phyloP scores from a whole-genome alignment of 2,113 vertebrate species.

The Oryzias woworae region DNA sequence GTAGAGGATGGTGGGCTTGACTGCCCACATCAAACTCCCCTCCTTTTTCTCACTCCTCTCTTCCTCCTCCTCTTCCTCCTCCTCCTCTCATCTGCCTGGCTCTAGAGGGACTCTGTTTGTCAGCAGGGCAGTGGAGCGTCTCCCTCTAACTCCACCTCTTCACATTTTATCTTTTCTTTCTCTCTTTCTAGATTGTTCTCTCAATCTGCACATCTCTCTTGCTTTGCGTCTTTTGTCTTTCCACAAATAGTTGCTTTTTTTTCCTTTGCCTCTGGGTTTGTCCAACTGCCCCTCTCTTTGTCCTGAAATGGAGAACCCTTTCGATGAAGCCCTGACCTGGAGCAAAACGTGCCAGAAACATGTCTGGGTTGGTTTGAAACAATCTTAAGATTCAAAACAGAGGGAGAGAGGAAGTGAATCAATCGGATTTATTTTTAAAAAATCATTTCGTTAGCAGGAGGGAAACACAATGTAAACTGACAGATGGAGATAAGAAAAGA shows the following conservation, averaged over 20 bases:
- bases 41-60: slow-evolving; percentile 57
- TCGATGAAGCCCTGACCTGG: slow-evolving; percentile 49
- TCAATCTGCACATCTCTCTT: slow-evolving; percentile 41
- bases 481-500: no score
- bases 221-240: slow-evolving; percentile 37
- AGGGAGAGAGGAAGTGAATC: slow-evolving; percentile 2
- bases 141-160: slow-evolving; percentile 64
- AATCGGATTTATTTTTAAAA: slow-evolving; percentile 29
- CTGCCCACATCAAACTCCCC: slow-evolving; percentile 78
- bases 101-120: slow-evolving; percentile 80
- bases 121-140: slow-evolving; percentile 80
- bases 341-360: slow-evolving; percentile 9
- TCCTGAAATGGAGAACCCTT: slow-evolving; percentile 36
- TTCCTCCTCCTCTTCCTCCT: slow-evolving; percentile 42
- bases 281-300: slow-evolving; percentile 40
- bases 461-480: neutral
- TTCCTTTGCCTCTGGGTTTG: slow-evolving; percentile 34
- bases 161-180: slow-evolving; percentile 34
- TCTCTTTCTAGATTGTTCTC: slow-evolving; percentile 26
- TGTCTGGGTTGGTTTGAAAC: slow-evolving; percentile 14
- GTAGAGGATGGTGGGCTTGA: slow-evolving; percentile 62
- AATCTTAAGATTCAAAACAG: neutral
- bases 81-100: slow-evolving; percentile 64
- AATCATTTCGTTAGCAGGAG: neutral
- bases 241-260: slow-evolving; percentile 24